A percentile compares a stretch with the other conserved stretches of the same genome.
phyloP scores from a whole-genome alignment of 2,888 invertebrate species.

The Auanema sp. region DNA sequence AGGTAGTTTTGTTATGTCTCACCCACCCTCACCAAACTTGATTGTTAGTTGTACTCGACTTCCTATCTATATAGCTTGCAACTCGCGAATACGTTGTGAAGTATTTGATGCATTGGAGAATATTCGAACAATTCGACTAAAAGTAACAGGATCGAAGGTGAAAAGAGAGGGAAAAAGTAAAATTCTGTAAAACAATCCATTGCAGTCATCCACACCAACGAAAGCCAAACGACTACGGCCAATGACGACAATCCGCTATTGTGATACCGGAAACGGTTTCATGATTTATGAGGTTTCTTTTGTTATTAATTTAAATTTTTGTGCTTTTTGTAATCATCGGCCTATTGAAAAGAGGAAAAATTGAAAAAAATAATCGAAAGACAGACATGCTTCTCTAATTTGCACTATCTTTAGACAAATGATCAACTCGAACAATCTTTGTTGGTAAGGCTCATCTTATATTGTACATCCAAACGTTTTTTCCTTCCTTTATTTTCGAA shows the following conservation, averaged over 20 bases:
- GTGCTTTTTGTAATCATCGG: slow-evolving; percentile 1
- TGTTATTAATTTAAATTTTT: neutral
- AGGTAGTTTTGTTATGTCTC: slow-evolving; percentile 14
- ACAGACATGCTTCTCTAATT: neutral
- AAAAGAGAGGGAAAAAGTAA: neutral
- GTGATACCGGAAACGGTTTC: slow-evolving; percentile 45
- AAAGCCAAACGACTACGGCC: slow-evolving; percentile 31
- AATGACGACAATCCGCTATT: slow-evolving; percentile 43
- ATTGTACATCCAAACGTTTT: slow-evolving; percentile 12
- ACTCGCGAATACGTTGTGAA: slow-evolving; percentile 45
- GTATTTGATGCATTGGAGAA: slow-evolving; percentile 31
- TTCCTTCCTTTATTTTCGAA: neutral
- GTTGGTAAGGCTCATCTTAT: slow-evolving; percentile 11
- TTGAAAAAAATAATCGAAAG: neutral
- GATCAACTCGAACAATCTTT: neutral
- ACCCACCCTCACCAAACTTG: neutral
- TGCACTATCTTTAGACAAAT: no score
- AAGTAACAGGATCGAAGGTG: slow-evolving; percentile 20
- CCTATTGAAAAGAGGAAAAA: neutral
- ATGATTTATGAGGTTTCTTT: slow-evolving; percentile 46
- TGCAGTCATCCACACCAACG: neutral
- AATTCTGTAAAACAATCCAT: neutral
- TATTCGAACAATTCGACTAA: slow-evolving; percentile 23
- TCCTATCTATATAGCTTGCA: slow-evolving; percentile 58
- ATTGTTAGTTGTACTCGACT: slow-evolving; percentile 44